Evolutionary conservation across 2,113 vertebrate genomes (phyloP).

Genomic region (Salvelinus fontinalis): DNA sequence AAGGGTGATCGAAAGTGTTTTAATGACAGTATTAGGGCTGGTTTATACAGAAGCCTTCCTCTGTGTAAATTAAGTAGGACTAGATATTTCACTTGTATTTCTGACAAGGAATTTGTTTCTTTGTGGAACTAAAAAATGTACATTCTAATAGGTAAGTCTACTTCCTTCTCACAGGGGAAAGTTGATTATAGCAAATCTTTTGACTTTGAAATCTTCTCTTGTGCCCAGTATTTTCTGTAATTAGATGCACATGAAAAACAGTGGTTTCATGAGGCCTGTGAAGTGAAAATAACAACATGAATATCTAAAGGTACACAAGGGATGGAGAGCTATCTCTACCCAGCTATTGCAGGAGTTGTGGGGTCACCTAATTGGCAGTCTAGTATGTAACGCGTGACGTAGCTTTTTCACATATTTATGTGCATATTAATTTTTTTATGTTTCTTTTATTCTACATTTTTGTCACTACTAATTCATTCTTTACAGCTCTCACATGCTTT

Average conservation of each 20-base stretch:
- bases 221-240: constrained; percentile 23
- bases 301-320: constrained; percentile 37
- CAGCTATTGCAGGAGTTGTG: constrained; percentile 18
- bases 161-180: constrained; percentile 23
- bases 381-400: constrained; percentile 20
- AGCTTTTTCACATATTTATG: constrained; percentile 42
- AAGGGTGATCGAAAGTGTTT: constrained; percentile 3
- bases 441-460: constrained; percentile 44
- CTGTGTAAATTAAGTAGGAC: constrained; percentile 15
- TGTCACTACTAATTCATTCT: constrained; percentile 42
- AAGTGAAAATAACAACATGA: constrained; percentile 44
- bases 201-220: constrained; percentile 37
- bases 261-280: constrained; percentile 39
- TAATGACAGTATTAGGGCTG: not conserved
- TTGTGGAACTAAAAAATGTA: constrained; percentile 37
- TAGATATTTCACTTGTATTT: constrained; percentile 30
- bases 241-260: constrained; percentile 45
- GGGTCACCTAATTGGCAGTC: constrained; percentile 44
- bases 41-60: not conserved
- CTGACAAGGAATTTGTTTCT: constrained; percentile 31
- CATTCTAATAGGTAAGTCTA: constrained; percentile 35
- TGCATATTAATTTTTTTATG: constrained; percentile 51
- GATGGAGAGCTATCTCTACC: constrained; percentile 25
- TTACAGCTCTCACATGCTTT: constrained; percentile 23
- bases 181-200: constrained; percentile 27